Conservation (phyloP, 2,888 invertebrate genomes). For the Stenurella melanura region DNA sequence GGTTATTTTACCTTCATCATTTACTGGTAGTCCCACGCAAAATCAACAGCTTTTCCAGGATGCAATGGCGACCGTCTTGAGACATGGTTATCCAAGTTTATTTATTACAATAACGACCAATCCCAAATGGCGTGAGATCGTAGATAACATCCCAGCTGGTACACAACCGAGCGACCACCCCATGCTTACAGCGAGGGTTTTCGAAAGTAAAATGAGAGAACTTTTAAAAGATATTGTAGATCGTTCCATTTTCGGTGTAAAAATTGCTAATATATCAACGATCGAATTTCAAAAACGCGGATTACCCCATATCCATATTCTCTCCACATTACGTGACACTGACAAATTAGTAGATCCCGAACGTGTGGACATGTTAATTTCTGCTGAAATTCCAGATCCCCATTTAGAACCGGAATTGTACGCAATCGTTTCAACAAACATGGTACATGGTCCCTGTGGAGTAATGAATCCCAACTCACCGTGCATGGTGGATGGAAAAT, state of each 20-base stretch:
- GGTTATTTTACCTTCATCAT: constrained; percentile 27
- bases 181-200: constrained; percentile 5
- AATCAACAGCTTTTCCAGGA: constrained; percentile 16
- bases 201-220: constrained; percentile 23
- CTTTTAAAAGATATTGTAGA: not conserved
- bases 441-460: constrained; percentile 72
- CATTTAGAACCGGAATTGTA: constrained; percentile 18
- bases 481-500: constrained; percentile 70
- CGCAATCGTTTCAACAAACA: constrained; percentile 55
- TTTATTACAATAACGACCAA: constrained; percentile 53
- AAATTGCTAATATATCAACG: not conserved
- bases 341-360: not conserved
- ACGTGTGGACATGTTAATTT: constrained; percentile 7
- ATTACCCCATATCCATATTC: constrained; percentile 41
- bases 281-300: constrained; percentile 42
- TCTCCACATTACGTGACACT: constrained; percentile 17
- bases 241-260: not conserved
- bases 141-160: not conserved
- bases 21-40: constrained; percentile 5
- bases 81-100: constrained; percentile 40
- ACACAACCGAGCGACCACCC: constrained; percentile 31
- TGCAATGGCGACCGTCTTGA: constrained; percentile 30
- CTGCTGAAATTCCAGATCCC: constrained; percentile 21
- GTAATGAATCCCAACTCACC: constrained; percentile 50
- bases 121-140: constrained; percentile 20